Evolutionary conservation across 1,140 invertebrate genomes (phyloP), one percentile per base, ranked within the genome.

Genomic region (Theocolax elegans): DNA sequence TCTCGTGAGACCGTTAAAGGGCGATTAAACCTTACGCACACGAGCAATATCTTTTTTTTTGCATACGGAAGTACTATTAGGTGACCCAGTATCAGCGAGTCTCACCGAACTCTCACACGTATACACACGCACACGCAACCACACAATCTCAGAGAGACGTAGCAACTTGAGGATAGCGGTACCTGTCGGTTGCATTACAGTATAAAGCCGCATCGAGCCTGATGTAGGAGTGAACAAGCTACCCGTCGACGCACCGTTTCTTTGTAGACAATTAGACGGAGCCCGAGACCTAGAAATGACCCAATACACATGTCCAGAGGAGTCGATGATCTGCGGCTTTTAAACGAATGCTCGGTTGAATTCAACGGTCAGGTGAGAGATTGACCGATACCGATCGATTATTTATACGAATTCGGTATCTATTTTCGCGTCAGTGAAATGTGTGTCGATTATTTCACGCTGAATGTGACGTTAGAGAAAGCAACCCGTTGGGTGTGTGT

Each of bases 211-310:
- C 59, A 12, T 19, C 42, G 19, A 15, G 31, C 2, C 19, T n/a
- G n/a, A n/a, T n/a, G n/a, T n/a, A n/a, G n/a, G n/a, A n/a, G n/a
- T n/a, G n/a, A n/a, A n/a, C n/a, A n/a, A n/a, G n/a, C n/a, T n/a
- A n/a, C n/a, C n/a, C n/a, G 51, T 48, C 58, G 31, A 64, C 68
- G 54, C 71, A 58, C 63, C 56, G 72, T 44, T 74, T 79, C 76
- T 62, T 62, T 40, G 71, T 72, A 77, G 76, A 79, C 75, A 77
- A 76, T 77, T 76, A 74, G 69, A 73, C 53, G 46, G 31, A 6
- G 10, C 4, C 31, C 31, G 4, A 35, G 31, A 35, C 10, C 15
- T 46, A 46, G 3, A 46, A 46, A 46, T 8, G 13, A 46, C 13
- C 6, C 19, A 46, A 15, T 6, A n/a, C n/a, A n/a, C n/a, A n/a